A percentile compares a stretch with the other conserved stretches of the same genome.
Evolutionary conservation across 2,113 vertebrate genomes (phyloP).

Genomic region (Chloropsis hardwickii): DNA sequence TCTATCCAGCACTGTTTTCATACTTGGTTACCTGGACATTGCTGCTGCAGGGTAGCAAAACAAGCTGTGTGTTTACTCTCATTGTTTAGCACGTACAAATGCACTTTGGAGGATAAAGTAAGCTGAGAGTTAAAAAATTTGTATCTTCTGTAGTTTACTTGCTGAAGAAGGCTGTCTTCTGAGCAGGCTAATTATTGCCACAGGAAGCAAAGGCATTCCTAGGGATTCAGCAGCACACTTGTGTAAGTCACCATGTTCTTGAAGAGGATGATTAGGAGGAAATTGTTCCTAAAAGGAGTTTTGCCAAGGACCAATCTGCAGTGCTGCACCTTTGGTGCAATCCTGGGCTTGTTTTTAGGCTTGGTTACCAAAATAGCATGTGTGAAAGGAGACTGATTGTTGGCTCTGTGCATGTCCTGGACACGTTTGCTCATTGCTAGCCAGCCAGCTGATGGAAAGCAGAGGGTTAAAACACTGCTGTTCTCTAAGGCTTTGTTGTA

Average conservation of each 20-base stretch:
- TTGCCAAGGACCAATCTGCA: neutral
- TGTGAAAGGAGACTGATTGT: neutral
- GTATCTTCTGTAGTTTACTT: neutral
- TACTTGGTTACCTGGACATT: neutral
- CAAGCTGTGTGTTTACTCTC: neutral
- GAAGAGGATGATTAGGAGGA: neutral
- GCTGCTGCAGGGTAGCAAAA: neutral
- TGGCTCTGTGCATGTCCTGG: neutral
- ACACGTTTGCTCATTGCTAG: neutral
- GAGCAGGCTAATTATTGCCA: neutral
- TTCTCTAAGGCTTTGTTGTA: neutral
- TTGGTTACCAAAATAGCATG: neutral
- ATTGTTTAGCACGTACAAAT: neutral
- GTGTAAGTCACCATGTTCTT: neutral
- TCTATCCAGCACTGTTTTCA: neutral
- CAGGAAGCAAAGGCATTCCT: neutral
- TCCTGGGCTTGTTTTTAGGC: neutral
- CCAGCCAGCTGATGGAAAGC: neutral
- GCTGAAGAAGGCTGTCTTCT: neutral
- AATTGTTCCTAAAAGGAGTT: neutral
- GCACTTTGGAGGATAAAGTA: neutral
- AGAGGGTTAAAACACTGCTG: neutral
- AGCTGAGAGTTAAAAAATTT: neutral
- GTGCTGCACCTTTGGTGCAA: neutral
- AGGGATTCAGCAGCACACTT: neutral